phyloP scores from a whole-genome alignment of 1,140 invertebrate genomes.

The Brachionus manjavacas region DNA sequence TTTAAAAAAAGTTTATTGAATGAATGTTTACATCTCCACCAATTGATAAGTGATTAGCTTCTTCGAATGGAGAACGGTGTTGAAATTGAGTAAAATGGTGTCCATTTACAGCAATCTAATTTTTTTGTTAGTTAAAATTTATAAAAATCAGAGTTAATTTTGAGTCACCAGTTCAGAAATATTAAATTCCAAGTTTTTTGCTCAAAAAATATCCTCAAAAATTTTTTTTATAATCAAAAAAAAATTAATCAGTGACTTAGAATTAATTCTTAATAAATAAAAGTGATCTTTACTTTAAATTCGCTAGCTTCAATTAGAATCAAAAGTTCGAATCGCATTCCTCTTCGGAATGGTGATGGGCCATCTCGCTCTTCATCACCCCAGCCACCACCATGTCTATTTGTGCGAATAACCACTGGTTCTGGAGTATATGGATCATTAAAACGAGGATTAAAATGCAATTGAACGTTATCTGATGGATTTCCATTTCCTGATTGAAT shows the following conservation, averaged over 20 bases:
- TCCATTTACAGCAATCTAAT: slow-evolving; percentile 31
- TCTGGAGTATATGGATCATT: slow-evolving; percentile 29
- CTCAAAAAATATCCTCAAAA: too few species aligned
- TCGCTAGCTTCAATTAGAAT: slow-evolving; percentile 40
- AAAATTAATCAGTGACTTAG: too few species aligned
- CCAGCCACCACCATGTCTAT: slow-evolving; percentile 37
- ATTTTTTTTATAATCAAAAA: too few species aligned
- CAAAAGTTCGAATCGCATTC: slow-evolving; percentile 38
- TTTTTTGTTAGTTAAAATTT: background rate
- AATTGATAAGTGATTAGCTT: slow-evolving; percentile 18
- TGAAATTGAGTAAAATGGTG: slow-evolving; percentile 1
- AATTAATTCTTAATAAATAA: too few species aligned
- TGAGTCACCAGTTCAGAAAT: too few species aligned
- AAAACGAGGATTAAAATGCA: slow-evolving; percentile 75
- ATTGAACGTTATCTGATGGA: slow-evolving; percentile 62
- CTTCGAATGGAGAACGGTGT: background rate
- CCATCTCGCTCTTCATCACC: slow-evolving; percentile 42
- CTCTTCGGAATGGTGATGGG: slow-evolving; percentile 32
- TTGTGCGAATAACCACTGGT: slow-evolving; percentile 31
- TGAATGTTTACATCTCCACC: slow-evolving; percentile 21
- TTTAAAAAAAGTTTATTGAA: slow-evolving; percentile 25
- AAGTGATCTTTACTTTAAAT: slow-evolving; percentile 27
- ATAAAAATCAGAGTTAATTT: too few species aligned
- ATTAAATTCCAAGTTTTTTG: too few species aligned
- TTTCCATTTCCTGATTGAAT: slow-evolving; percentile 40